Percentiles rank a stretch among this genome's conserved stretches.
Conservation (phyloP, 1,140 invertebrate species). For the Magallana ariakensis region DNA sequence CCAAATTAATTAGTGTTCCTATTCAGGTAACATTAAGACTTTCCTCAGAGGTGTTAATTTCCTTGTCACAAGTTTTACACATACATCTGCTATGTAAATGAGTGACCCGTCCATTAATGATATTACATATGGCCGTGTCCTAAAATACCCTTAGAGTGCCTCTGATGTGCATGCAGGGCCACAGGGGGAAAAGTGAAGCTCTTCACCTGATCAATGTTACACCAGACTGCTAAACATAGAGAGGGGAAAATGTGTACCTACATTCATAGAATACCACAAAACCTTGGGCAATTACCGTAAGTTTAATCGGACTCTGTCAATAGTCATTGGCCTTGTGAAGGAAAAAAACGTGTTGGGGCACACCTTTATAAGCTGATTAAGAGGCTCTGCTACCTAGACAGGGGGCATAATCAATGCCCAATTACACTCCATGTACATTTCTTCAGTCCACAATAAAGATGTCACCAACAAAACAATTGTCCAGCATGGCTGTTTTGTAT, state of each 20-base stretch:
- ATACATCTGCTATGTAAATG: neutral
- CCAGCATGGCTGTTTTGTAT: neutral
- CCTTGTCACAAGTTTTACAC: conserved; percentile 9
- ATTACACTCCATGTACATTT: conserved; percentile 9
- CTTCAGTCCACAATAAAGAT: neutral
- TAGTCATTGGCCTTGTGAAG: neutral
- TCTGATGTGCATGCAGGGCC: neutral
- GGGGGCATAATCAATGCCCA: conserved; percentile 29
- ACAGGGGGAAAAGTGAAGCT: neutral
- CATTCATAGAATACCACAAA: conserved; percentile 5
- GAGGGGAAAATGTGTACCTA: conserved; percentile 9
- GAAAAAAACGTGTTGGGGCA: conserved; percentile 4
- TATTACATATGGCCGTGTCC: neutral
- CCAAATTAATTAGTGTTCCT: too few relatives aligned
- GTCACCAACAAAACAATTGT: conserved; percentile 1
- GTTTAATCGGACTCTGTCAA: neutral
- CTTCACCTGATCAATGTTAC: conserved; percentile 1
- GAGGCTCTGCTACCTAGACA: neutral
- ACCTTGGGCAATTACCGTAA: neutral
- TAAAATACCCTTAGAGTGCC: neutral
- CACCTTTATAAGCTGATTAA: neutral
- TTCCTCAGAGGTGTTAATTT: neutral
- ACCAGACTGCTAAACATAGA: neutral
- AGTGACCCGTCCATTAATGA: conserved; percentile 1
- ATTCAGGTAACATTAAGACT: too few relatives aligned